Conservation (phyloP, 2,797 vertebrate genomes). For the Ptychobarbus kaznakovi region DNA sequence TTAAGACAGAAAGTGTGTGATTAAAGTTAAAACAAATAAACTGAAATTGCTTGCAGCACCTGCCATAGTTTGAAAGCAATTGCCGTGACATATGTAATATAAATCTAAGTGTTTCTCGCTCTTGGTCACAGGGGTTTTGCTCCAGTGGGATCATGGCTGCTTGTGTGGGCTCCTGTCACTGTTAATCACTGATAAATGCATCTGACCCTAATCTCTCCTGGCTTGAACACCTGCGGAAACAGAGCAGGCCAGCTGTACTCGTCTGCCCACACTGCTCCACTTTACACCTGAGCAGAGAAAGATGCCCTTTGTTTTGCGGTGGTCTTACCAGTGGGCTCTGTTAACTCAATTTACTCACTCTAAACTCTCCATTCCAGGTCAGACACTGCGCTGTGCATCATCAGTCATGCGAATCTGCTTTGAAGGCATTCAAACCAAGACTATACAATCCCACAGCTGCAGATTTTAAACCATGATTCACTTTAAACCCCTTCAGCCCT, state of each 20-base stretch:
- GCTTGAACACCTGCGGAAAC: conserved; percentile 47
- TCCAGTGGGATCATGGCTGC: conserved; percentile 27
- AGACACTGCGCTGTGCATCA: neutral
- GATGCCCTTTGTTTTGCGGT: neutral
- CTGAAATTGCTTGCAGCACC: neutral
- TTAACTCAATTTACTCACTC: neutral
- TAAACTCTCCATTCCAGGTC: neutral
- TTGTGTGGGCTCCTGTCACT: conserved; percentile 54
- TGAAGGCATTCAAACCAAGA: neutral
- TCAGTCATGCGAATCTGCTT: neutral
- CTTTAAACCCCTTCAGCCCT: neutral
- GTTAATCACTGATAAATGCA: conserved; percentile 54
- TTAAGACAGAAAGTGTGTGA: neutral
- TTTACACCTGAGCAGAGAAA: conserved; percentile 5
- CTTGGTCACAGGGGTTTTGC: neutral
- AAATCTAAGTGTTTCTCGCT: neutral
- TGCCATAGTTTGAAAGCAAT: neutral
- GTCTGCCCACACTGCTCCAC: neutral
- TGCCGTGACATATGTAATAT: neutral
- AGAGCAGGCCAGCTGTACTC: conserved; percentile 12
- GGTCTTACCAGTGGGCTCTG: neutral
- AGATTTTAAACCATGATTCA: neutral
- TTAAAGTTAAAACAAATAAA: conserved; percentile 3
- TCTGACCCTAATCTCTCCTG: conserved; percentile 61
- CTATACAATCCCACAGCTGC: neutral